Conservation (phyloP, 2,113 vertebrate genomes). For the Empidonax alnorum region DNA sequence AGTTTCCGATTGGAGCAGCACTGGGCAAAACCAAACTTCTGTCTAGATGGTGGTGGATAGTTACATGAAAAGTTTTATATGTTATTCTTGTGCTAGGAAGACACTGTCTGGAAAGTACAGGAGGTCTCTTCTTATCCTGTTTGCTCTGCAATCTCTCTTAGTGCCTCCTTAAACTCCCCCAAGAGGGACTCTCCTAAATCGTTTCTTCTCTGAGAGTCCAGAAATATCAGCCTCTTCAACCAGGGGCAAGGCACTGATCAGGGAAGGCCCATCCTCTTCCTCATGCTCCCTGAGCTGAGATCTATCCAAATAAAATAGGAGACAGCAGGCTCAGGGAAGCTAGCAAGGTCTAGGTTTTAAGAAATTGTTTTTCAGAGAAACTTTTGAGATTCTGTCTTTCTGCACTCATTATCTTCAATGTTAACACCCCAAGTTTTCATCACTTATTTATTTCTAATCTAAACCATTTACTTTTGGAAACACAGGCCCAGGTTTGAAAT, state of each 20-base stretch:
- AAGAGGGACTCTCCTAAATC: background rate
- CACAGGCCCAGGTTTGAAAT: background rate
- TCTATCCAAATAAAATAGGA: background rate
- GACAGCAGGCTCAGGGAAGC: background rate
- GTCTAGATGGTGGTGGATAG: slow-evolving; percentile 6
- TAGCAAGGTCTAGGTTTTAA: background rate
- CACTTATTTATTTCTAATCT: background rate
- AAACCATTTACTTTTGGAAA: background rate
- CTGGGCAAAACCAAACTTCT: background rate
- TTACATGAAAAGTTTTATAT: background rate
- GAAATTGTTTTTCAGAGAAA: background rate
- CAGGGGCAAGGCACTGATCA: background rate
- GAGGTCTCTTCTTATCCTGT: background rate
- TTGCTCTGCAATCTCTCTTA: background rate
- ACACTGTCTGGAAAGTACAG: background rate
- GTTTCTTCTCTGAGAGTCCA: background rate
- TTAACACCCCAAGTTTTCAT: background rate
- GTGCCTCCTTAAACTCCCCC: background rate
- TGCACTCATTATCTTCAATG: background rate
- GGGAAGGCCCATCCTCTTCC: background rate
- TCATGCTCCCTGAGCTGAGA: background rate
- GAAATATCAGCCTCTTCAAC: background rate
- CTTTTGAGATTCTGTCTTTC: background rate
- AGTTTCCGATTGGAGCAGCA: background rate
- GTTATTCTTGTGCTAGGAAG: background rate